Conservation (phyloP, 2,113 vertebrate genomes). For the Leptocoma aspasia region DNA sequence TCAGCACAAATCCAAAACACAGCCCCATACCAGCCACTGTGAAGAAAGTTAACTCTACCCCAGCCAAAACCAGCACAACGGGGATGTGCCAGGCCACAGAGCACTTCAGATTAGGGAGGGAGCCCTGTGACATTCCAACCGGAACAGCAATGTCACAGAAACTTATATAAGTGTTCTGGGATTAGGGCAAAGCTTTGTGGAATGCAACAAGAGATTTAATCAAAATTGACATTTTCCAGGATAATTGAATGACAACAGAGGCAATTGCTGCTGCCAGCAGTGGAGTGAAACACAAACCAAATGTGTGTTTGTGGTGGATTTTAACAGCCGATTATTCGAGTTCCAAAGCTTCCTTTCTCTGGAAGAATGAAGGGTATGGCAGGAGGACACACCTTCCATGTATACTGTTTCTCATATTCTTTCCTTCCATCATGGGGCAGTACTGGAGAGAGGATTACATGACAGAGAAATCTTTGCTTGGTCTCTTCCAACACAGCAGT, state of each 20-base stretch:
- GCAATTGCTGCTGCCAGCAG: not conserved
- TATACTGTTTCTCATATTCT: not conserved
- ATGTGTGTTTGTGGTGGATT: not conserved
- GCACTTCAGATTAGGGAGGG: fast-evolving
- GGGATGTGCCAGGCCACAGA: not conserved
- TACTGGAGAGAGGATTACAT: not conserved
- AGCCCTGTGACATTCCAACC: not conserved
- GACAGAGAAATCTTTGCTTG: not conserved
- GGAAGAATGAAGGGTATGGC: not conserved
- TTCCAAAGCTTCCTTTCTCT: not conserved
- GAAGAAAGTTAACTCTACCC: not conserved
- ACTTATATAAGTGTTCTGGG: not conserved
- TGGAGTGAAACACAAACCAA: not conserved
- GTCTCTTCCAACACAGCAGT: not conserved
- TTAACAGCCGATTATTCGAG: not conserved
- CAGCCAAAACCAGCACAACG: not conserved
- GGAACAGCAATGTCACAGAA: not conserved
- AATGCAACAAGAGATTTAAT: slow-evolving; percentile 22
- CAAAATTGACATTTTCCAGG: slow-evolving; percentile 2
- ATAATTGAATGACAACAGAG: not conserved
- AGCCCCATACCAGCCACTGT: not conserved
- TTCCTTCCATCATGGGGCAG: not conserved
- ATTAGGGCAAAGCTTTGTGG: not conserved
- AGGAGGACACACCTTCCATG: not conserved
- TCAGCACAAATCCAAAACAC: not conserved